Evolutionary conservation across 2,797 vertebrate species (phyloP).

Genomic region (Streptopelia turtur): DNA sequence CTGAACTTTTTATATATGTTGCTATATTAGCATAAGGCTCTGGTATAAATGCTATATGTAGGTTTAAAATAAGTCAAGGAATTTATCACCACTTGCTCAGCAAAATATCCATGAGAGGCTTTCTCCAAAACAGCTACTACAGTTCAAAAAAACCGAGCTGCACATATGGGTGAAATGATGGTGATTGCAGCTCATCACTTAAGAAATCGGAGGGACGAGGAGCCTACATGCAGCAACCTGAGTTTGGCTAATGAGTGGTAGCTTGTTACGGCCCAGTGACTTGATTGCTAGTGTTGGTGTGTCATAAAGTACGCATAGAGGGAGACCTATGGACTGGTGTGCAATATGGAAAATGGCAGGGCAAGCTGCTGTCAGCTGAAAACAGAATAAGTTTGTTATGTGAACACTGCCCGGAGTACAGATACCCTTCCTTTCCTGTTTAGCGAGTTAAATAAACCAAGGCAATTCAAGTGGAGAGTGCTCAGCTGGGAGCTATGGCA

Average conservation of each 20-base stretch:
- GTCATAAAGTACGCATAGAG: rapidly evolving
- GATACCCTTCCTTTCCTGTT: neutral
- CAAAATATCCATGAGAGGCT: neutral
- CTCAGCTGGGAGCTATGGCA: neutral
- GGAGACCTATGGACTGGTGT: neutral
- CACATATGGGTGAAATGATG: neutral
- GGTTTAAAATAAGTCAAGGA: neutral
- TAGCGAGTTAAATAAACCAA: neutral
- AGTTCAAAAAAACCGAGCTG: neutral
- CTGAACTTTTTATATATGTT: neutral
- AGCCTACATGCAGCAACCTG: no score
- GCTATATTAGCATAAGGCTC: neutral
- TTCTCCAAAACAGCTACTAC: neutral
- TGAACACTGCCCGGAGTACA: neutral
- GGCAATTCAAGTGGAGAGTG: neutral
- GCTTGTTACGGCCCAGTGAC: rapidly evolving
- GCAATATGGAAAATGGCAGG: neutral
- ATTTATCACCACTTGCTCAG: neutral
- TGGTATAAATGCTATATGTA: neutral
- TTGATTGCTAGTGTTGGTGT: neutral
- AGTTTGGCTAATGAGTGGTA: neutral
- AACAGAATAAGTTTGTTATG: no score
- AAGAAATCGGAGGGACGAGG: neutral
- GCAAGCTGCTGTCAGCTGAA: neutral
- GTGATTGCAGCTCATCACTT: neutral